phyloP scores from a whole-genome alignment of 2,113 vertebrate species.

The Polyodon spathula region DNA sequence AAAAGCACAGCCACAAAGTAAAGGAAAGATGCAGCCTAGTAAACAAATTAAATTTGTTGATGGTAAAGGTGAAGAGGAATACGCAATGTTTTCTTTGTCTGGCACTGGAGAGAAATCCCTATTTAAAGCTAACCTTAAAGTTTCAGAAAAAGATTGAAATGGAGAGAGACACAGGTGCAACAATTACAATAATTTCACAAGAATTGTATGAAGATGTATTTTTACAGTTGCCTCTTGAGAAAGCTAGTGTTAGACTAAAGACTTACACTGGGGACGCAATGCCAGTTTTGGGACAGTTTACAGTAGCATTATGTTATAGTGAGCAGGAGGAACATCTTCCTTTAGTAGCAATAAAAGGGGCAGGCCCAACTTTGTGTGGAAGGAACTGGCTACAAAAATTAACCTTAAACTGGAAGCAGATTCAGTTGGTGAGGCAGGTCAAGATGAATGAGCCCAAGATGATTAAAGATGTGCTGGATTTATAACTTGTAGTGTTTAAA shows the following conservation, averaged over 20 bases:
- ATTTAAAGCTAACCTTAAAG: slow-evolving; percentile 6
- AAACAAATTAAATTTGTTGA: slow-evolving; percentile 7
- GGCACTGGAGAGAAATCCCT: slow-evolving; percentile 5
- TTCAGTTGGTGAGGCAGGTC: neutral
- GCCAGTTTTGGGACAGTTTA: slow-evolving; percentile 1
- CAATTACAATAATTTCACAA: slow-evolving; percentile 8
- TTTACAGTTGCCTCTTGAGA: slow-evolving; percentile 4
- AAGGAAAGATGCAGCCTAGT: neutral
- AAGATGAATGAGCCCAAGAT: neutral
- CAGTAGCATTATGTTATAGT: slow-evolving; percentile 3
- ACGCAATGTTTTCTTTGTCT: slow-evolving; percentile 4
- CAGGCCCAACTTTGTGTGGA: slow-evolving; percentile 11
- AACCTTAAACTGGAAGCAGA: slow-evolving; percentile 6
- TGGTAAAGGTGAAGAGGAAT: slow-evolving; percentile 9
- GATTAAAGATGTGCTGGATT: too few relatives aligned
- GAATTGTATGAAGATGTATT: slow-evolving; percentile 3
- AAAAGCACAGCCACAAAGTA: neutral
- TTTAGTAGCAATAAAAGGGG: slow-evolving; percentile 3
- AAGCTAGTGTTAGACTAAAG: neutral
- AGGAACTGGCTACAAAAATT: slow-evolving; percentile 10
- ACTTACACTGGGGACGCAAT: slow-evolving; percentile 15
- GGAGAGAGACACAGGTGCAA: slow-evolving; percentile 16
- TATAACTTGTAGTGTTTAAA: too few relatives aligned
- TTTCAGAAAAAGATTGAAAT: slow-evolving; percentile 6
- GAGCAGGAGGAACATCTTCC: neutral